phyloP scores from a whole-genome alignment of 2,113 vertebrate species.

The Scortum barcoo region DNA sequence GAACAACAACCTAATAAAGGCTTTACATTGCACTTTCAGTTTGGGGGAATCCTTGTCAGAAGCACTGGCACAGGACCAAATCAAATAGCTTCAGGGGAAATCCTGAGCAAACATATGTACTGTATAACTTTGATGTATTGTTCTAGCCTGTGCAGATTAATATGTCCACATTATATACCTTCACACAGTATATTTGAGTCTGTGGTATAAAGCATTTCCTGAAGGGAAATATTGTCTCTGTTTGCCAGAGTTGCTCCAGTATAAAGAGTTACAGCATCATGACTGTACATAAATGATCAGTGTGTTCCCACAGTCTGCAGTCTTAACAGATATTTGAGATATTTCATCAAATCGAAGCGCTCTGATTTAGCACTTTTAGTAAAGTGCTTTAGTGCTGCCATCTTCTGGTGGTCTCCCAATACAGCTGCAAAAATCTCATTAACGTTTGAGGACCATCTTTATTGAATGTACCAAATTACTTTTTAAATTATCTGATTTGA shows the following conservation, averaged over 20 bases:
- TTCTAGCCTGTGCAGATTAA: conserved; percentile 26
- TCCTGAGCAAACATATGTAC: conserved; percentile 12
- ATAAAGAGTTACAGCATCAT: background rate
- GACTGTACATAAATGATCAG: background rate
- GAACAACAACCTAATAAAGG: conserved; percentile 33
- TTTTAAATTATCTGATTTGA: background rate
- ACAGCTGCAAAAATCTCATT: conserved; percentile 1
- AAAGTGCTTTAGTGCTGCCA: conserved; percentile 59
- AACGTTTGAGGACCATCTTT: conserved; percentile 15
- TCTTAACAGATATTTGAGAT: conserved; percentile 19
- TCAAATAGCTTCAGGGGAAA: conserved; percentile 40
- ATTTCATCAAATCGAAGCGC: background rate
- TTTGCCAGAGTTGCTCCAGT: background rate
- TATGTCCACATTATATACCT: conserved; percentile 11
- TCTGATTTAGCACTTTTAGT: background rate
- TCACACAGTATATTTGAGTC: background rate
- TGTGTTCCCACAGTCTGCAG: background rate
- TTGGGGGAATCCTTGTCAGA: conserved; percentile 21
- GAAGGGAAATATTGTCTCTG: background rate
- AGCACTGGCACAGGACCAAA: background rate
- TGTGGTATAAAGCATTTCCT: conserved; percentile 12
- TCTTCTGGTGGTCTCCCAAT: conserved; percentile 48
- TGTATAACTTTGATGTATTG: conserved; percentile 43
- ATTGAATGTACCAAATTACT: conserved; percentile 24
- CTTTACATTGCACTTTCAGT: background rate